Base-by-base conservation (phyloP, 2,797 vertebrate species). In the Sciurus vulgaris region DNA sequence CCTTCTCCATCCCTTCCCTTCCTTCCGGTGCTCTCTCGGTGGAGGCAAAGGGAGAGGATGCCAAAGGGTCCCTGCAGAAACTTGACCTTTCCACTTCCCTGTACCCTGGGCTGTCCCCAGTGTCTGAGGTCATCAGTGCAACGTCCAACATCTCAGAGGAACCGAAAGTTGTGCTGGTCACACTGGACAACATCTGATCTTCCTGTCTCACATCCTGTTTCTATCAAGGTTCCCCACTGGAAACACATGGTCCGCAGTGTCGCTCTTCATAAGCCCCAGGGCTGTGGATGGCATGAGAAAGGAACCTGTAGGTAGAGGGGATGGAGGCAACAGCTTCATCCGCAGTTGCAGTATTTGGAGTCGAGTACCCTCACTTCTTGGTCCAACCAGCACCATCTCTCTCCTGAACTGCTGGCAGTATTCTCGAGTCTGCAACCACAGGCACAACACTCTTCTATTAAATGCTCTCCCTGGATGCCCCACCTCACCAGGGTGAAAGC, bases 301-400 rank as follows among this genome's bases (percentile, higher is more conserved):
- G 0, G 1, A 67, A 10, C 20, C 41, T 9, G 67, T 1, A 0
- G 1, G 30, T 24, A 18, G 54, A 72, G 38, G 70, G 56, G 28
- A 22, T 1, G 82, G 30, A 1, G 47, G 74, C 13, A 24, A 28
- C 28, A 13, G 63, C 47, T 65, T 69, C 22, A 24, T 49, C 28
- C 82, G 28, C 63, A 54, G 12, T 44, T 0, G 26, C 49, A 12
- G 78, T 20, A 9, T 17, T 65, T 56, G n/a, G 82, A 59, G 28
- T 26, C 38, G 47, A 56, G 2, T 3, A 56, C 26, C 22, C 15
- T 49, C 26, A 6, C 38, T n/a, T 47, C 12, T 59, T 41, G n/a
- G 41, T 26, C 11, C 63, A 35, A 1, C 33, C 41, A 26, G 22
- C 15, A 2, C 65, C 79, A 11, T 14, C 73, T 63, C 70, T 38